Evolutionary conservation across 1,140 invertebrate genomes (phyloP), one percentile per base, ranked within the genome.

Genomic region (Pygmarrhopalites habei): DNA sequence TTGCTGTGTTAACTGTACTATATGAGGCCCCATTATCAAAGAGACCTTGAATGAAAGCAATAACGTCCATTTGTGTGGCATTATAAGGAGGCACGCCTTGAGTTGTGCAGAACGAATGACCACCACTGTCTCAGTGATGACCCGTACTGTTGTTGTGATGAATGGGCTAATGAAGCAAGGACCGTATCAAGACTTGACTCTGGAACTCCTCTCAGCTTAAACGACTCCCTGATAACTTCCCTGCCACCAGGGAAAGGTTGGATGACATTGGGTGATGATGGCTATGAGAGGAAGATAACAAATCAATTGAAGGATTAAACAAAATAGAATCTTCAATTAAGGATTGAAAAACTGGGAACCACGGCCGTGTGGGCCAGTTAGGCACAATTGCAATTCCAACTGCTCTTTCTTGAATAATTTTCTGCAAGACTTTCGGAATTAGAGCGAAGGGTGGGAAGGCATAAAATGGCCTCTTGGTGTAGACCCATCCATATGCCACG

Each of bases 361-460:
- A 64, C 21, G 39, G 44, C 23, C 58, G 62, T 15, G n/a, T 49
- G 15, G 2, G 1, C 62, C 62, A 64, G 2, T 30, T 23, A n/a
- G 62, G 62, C 1, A 46, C 55, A 29, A 64, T 25, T 7, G 58
- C 17, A 29, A 64, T 7, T 21, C 41, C 43, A 1, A 2, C 25
- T 1, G 62, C 55, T 29, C 35, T 30, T 2, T 64, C 53, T 5
- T 46, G 10, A 10, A 19, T 25, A 1, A 46, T 47, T 35, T 64
- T 57, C 25, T 51, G 53, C 2, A 64, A 15, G n/a, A 23, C 28
- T 47, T 25, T 12, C 12, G 23, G 17, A 2, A 64, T 64, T 23
- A 58, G 44, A 35, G 39, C 47, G 26, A 64, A 64, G 17, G 62
- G 62, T 25, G 62, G 62, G 25, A 64, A 64, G 3, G 62, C 62